Evolutionary conservation across 2,113 vertebrate genomes (phyloP), one percentile per base, ranked within the genome.

Genomic region (Lepus americanus): DNA sequence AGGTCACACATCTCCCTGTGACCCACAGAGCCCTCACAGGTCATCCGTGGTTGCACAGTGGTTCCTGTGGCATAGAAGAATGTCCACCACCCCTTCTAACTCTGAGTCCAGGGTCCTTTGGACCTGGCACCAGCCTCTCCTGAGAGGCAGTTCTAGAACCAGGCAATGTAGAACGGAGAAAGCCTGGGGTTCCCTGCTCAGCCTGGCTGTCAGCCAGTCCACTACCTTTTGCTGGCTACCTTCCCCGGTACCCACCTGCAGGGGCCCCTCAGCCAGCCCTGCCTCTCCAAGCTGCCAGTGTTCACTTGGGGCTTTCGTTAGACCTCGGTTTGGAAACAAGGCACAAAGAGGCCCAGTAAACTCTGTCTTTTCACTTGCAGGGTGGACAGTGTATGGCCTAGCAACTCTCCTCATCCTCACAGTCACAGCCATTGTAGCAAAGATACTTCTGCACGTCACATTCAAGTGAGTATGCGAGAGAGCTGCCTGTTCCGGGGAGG

Each of bases 361-460:
- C 29, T 29, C 14, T 72, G 55, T 51, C 27, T 94, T 94, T 88
- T 80, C 27, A 25, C 81, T 94, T 97, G 64, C 92, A 99, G 99
- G 99, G 95, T 99, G 99, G 99, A 99, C 99, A 87, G 99, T 99
- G 82, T 99, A 99, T 0, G 99, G 99, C 9, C 98, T 99, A 82
- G 99, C 99, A 29, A 99, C 98, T 5, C 98, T 99, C 80, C 99
- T 99, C 95, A 98, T 99, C 85, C 98, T 99, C 63, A 99, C 99
- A 0, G 98, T 99, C 70, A 99, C 99, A 55, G 99, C 99, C 90
- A 98, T 99, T 97, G 94, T 99, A 36, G 99, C 99, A 14, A 99
- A 99, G 98, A 98, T 99, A 90, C 98, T 99, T 94, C 99, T 99
- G 94, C 99, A 99, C 12, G 63, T 99, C 94, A 99, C 99, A 8